Conservation (phyloP, 2,888 invertebrate genomes). For the Orthonychiurus folsomi region DNA sequence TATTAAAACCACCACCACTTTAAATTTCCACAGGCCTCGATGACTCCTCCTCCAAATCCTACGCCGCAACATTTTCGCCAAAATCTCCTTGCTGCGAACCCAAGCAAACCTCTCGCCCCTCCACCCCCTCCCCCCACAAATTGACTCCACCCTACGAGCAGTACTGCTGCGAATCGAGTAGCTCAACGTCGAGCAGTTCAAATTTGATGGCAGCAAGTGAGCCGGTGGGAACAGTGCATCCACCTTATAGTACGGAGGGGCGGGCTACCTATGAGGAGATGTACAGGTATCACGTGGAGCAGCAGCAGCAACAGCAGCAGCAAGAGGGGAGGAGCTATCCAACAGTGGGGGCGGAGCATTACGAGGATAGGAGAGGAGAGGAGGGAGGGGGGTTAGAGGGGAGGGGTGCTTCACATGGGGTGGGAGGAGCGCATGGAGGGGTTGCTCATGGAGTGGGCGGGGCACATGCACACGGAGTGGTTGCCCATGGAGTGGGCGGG, state of each 20-base stretch:
- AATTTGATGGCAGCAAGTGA: slow-evolving; percentile 8
- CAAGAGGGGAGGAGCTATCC: background rate
- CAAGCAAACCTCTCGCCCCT: too few species aligned
- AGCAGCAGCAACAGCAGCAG: slow-evolving; percentile 20
- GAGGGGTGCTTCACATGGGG: background rate
- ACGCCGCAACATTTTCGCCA: too few species aligned
- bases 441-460: slow-evolving; percentile 11
- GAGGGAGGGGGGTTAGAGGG: slow-evolving; percentile 13
- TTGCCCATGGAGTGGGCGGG: too few species aligned
- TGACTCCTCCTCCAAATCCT: too few species aligned
- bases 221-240: slow-evolving; percentile 4
- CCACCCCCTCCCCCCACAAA: slow-evolving; percentile 8
- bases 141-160: slow-evolving; percentile 18
- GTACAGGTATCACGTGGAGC: slow-evolving; percentile 19
- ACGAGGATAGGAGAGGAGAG: slow-evolving; percentile 12
- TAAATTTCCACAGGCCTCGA: too few species aligned
- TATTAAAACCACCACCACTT: too few species aligned
- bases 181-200: slow-evolving; percentile 25
- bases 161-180: slow-evolving; percentile 31
- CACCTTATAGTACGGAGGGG: slow-evolving; percentile 15
- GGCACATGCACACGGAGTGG: background rate
- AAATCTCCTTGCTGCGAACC: too few species aligned
- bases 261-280: slow-evolving; percentile 23
- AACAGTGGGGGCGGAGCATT: slow-evolving; percentile 5
- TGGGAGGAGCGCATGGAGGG: slow-evolving; percentile 5